A percentile compares a stretch with the other conserved stretches of the same genome.
phyloP scores from a whole-genome alignment of 2,113 vertebrate species.

The Sander vitreus region DNA sequence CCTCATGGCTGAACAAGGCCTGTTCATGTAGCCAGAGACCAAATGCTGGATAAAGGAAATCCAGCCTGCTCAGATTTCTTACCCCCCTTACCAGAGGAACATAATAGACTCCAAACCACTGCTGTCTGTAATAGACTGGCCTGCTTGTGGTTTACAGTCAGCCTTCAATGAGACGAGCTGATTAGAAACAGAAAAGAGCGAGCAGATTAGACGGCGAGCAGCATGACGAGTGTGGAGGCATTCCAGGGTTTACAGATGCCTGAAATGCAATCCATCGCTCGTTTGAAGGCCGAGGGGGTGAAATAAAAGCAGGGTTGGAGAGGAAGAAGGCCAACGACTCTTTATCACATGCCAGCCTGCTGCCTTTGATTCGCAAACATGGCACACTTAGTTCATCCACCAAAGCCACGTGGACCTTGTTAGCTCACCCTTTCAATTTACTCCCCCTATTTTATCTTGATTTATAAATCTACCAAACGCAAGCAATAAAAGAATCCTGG shows the following conservation, averaged over 20 bases:
- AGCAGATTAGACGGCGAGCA: slow-evolving; percentile 53
- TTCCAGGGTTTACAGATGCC: slow-evolving; percentile 69
- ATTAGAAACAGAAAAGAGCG: slow-evolving; percentile 74
- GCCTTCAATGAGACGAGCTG: slow-evolving; percentile 59
- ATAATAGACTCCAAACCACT: slow-evolving; percentile 47
- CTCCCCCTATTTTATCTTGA: slow-evolving; percentile 51
- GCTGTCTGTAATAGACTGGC: slow-evolving; percentile 48
- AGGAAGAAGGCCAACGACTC: slow-evolving; percentile 28
- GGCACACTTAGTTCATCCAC: slow-evolving; percentile 70
- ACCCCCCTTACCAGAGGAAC: slow-evolving; percentile 20
- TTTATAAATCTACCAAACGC: slow-evolving; percentile 58
- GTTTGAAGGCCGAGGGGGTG: slow-evolving; percentile 45
- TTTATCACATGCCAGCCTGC: slow-evolving; percentile 81
- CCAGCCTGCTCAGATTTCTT: slow-evolving; percentile 34
- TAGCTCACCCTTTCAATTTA: slow-evolving; percentile 59
- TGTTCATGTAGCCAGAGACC: slow-evolving; percentile 18
- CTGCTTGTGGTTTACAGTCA: slow-evolving; percentile 61
- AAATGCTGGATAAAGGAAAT: slow-evolving; percentile 48
- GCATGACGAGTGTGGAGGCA: slow-evolving; percentile 40
- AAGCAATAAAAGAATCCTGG: slow-evolving; percentile 48
- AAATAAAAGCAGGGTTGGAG: slow-evolving; percentile 39
- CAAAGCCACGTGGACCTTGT: slow-evolving; percentile 71
- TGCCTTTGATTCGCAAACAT: slow-evolving; percentile 72
- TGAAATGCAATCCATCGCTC: slow-evolving; percentile 72
- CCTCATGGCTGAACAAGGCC: slow-evolving; percentile 11